Evolutionary conservation across 2,888 invertebrate species (phyloP), one percentile per base, ranked within the genome.

Genomic region (Esperia sulphurella): DNA sequence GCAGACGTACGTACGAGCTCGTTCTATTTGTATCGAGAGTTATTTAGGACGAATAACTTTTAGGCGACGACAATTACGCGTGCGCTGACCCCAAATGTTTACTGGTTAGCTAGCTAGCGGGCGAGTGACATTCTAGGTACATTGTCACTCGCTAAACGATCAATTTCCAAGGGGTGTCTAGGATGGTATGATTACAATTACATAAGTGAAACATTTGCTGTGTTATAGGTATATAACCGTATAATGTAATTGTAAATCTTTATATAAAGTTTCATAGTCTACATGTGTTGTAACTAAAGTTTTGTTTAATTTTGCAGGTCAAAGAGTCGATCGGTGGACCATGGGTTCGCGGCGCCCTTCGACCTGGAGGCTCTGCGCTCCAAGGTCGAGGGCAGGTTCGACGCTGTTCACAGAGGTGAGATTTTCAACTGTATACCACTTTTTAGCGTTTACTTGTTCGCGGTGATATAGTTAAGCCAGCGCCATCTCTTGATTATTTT

Each of bases 291-390:
- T 35, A 6, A 35, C 35, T n/a, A 50, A 49, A 12, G n/a, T 41
- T n/a, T 43, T 54, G 51, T 66, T 62, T 59, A 45, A 59, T 60
- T 55, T 92, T 92, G 58, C 92, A 96, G 96, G 95, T 96, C 95
- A 83, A 96, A 96, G 88, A 96, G 96, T 82, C 94, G 95, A 68
- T 96, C 96, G 69, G 96, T 96, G 70, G 96, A 96, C 90, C 96
- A 96, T 92, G 96, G 96, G 71, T 94, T 96, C 75, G 92, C 95
- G 57, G 92, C 95, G 61, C 95, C 96, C 55, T 96, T 95, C 80
- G 96, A 96, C 88, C 91, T 96, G 90, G 96, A 96, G 63, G 92
- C 95, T 48, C 91, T 96, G 54, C 93, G 96, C 67, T 94, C 94
- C 74, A 96, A 96, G 90, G 95, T 96, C 73, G 96, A 96, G 86